Conservation (phyloP, 2,797 vertebrate genomes). For the Pachyuromys duprasi region DNA sequence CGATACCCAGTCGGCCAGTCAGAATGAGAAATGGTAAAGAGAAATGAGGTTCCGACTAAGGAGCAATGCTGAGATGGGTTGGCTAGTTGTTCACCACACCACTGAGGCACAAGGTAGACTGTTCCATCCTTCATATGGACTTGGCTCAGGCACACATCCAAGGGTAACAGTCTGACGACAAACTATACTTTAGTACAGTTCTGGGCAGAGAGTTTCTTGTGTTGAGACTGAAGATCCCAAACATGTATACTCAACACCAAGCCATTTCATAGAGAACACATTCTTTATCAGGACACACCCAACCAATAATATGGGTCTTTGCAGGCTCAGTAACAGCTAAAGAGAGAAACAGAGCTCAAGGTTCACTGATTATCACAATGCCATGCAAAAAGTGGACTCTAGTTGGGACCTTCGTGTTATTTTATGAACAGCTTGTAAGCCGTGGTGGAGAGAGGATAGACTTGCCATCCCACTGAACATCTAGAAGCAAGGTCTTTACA, state of each 20-base stretch:
- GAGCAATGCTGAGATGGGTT: not conserved
- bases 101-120: not conserved
- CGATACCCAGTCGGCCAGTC: not conserved
- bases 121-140: fast-evolving
- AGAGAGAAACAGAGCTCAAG: not conserved
- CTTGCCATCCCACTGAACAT: not conserved
- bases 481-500: not conserved
- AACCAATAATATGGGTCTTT: fast-evolving
- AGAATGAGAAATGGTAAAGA: not conserved
- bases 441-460: not conserved
- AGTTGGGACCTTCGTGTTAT: fast-evolving
- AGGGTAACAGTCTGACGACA: not conserved
- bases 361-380: fast-evolving
- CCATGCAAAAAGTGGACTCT: fast-evolving
- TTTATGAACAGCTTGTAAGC: not conserved
- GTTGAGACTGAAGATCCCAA: too few species aligned
- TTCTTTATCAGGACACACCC: not conserved
- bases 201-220: not conserved
- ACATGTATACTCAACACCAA: not conserved
- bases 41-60: not conserved
- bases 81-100: too few species aligned
- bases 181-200: not conserved
- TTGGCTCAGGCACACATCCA: not conserved
- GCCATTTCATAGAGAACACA: not conserved
- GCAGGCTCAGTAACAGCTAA: not conserved